A percentile compares a stretch with the other conserved stretches of the same genome.
Evolutionary conservation across 2,888 invertebrate genomes (phyloP).

Genomic region (Cephalotes varians): DNA sequence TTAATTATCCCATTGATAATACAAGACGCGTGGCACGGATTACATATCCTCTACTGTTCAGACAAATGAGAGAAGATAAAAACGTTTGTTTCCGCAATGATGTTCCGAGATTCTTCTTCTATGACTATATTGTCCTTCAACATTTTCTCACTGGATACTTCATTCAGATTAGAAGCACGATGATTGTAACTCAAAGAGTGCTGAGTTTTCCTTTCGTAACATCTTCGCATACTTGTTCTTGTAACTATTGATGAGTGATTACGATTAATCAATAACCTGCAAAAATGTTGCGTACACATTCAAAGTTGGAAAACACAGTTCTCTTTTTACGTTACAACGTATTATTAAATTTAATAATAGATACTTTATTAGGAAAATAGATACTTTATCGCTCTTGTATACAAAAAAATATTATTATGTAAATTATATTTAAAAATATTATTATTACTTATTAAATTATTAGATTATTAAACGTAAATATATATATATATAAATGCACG

Average conservation of each 20-base stretch:
- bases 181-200: slow-evolving; percentile 37
- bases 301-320: background rate
- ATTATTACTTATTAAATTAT: too few species aligned
- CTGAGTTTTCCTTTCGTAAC: slow-evolving; percentile 12
- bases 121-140: slow-evolving; percentile 67
- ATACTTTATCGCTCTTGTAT: background rate
- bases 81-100: slow-evolving; percentile 70
- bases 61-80: slow-evolving; percentile 69
- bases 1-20: slow-evolving; percentile 69
- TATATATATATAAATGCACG: too few species aligned
- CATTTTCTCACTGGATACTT: slow-evolving; percentile 68
- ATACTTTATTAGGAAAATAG: background rate
- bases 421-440: too few species aligned
- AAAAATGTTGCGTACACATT: slow-evolving; percentile 2
- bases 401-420: background rate
- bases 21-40: slow-evolving; percentile 63
- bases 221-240: background rate
- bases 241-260: background rate
- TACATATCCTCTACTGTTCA: slow-evolving; percentile 64
- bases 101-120: slow-evolving; percentile 70
- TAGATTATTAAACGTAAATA: background rate
- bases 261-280: slow-evolving; percentile 9
- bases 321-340: background rate
- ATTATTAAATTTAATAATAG: slow-evolving; percentile 3
- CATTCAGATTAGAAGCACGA: slow-evolving; percentile 55